Conservation (phyloP, 2,888 invertebrate species). For the Drosophila yooni region DNA sequence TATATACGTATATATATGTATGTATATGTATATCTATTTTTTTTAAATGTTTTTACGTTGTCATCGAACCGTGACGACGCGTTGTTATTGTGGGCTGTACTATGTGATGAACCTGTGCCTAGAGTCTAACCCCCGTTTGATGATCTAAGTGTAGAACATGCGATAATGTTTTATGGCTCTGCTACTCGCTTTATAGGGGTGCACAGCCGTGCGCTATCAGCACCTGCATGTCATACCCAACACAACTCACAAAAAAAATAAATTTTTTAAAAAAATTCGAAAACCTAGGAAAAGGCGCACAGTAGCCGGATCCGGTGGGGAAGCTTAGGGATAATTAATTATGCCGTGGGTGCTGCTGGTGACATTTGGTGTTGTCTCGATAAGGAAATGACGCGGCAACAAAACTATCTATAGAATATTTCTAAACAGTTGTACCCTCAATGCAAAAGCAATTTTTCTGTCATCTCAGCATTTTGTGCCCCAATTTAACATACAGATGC, state of each 20-base stretch:
- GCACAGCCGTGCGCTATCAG: conserved; percentile 51
- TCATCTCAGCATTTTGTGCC: conserved; percentile 51
- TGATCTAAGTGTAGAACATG: conserved; percentile 78
- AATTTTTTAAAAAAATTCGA: conserved; percentile 5
- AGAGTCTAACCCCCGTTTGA: conserved; percentile 63
- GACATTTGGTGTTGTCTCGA: conserved; percentile 65
- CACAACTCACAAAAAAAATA: conserved; percentile 8
- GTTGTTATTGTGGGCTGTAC: conserved; percentile 43
- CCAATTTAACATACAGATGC: conserved; percentile 48
- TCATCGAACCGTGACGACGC: conserved; percentile 77
- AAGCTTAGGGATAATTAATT: conserved; percentile 68
- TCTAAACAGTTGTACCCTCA: conserved; percentile 34
- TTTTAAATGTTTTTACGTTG: conserved; percentile 47
- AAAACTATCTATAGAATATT: conserved; percentile 31
- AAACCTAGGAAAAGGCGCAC: conserved; percentile 44
- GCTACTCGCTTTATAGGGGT: conserved; percentile 62
- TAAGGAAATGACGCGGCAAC: conserved; percentile 75
- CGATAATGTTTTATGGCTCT: conserved; percentile 73
- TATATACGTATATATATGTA: background rate
- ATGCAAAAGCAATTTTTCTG: conserved; percentile 38
- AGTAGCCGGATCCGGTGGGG: conserved; percentile 32
- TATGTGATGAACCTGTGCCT: conserved; percentile 66
- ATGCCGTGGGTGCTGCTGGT: conserved; percentile 60
- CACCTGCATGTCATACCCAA: conserved; percentile 64
- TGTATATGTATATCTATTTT: background rate